These are phyloP conservation scores for Neomicropteryx cornuta DNA, from an alignment of 1,140 invertebrate genomes.

Conservation along the genomic window DNA sequence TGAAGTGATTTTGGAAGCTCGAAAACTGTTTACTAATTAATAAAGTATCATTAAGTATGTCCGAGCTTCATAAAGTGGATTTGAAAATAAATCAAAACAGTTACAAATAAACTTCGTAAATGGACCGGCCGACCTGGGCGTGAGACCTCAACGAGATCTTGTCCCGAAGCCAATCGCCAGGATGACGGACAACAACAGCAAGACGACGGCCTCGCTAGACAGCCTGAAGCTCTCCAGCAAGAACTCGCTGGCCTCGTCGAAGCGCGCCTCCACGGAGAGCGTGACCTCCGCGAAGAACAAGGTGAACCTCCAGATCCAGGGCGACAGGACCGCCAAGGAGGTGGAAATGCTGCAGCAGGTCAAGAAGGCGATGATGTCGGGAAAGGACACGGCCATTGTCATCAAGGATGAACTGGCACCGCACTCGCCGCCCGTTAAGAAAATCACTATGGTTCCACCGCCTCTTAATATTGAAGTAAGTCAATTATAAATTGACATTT, in stretches of 20 bases:
- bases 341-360: slow-evolving; percentile 34
- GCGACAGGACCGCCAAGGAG: slow-evolving; percentile 1
- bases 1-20: too few species aligned
- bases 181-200: slow-evolving; percentile 31
- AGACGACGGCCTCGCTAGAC: slow-evolving; percentile 35
- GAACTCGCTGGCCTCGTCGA: slow-evolving; percentile 28
- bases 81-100: too few species aligned
- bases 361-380: slow-evolving; percentile 32
- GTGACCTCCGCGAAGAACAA: slow-evolving; percentile 35
- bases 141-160: too few species aligned
- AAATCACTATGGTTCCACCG: slow-evolving; percentile 31
- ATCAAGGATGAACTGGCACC: slow-evolving; percentile 37
- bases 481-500: too few species aligned
- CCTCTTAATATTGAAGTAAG: slow-evolving; percentile 34
- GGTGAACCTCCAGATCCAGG: slow-evolving; percentile 30
- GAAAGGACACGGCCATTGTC: slow-evolving; percentile 35
- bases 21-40: too few species aligned
- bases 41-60: too few species aligned
- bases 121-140: too few species aligned
- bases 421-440: slow-evolving; percentile 36
- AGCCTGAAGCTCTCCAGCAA: slow-evolving; percentile 36
- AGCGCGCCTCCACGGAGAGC: slow-evolving; percentile 37
- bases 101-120: too few species aligned
- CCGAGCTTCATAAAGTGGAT: too few species aligned
- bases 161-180: too few species aligned